Conservation (phyloP, 2,113 vertebrate genomes). For the Okapia johnstoni region DNA sequence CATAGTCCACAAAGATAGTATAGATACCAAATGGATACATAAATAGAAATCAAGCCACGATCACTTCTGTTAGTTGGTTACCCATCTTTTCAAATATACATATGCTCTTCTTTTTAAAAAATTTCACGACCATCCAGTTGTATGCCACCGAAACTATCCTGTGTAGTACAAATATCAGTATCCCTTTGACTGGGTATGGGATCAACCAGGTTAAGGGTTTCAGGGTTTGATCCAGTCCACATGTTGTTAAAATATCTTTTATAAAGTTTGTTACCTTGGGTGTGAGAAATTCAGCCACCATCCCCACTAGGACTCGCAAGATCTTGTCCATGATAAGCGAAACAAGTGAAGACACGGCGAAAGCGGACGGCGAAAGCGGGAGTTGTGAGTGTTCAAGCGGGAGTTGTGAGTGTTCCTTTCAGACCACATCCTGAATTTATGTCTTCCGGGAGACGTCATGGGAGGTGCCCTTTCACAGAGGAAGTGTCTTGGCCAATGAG, state of each 20-base stretch:
- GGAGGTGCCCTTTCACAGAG: background rate
- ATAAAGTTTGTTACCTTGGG: too few relatives aligned
- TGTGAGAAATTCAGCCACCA: too few relatives aligned
- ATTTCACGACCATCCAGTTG: fast-evolving
- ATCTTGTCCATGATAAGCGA: background rate
- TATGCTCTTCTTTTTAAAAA: background rate
- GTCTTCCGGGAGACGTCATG: fast-evolving
- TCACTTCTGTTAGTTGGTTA: background rate
- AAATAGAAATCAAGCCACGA: background rate
- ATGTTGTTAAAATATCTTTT: background rate
- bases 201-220: background rate
- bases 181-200: fast-evolving
- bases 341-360: background rate
- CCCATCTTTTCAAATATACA: background rate
- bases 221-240: background rate
- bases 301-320: fast-evolving
- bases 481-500: background rate
- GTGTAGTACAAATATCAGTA: background rate
- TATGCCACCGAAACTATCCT: background rate
- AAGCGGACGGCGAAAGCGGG: too few relatives aligned
- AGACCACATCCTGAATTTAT: fast-evolving
- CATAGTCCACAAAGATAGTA: background rate
- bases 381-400: background rate
- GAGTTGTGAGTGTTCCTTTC: background rate
- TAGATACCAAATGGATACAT: background rate